These are phyloP conservation scores for Orthosia gracilis DNA, from an alignment of 2,888 invertebrate species.

Conservation along the genomic window DNA sequence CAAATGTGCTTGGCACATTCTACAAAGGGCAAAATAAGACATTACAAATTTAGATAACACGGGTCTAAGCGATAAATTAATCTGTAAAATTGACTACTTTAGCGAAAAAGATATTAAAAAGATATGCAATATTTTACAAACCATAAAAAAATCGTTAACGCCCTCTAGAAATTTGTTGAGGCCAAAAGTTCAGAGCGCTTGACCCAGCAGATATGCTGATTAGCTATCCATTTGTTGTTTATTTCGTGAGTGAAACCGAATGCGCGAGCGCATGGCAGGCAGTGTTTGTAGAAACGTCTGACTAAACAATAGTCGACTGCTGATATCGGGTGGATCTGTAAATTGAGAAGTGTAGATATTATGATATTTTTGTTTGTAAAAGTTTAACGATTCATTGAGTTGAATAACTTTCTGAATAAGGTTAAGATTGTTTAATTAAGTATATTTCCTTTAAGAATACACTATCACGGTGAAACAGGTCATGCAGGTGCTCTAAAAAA, in stretches of 20 bases:
- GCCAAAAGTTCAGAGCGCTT: slow-evolving; percentile 18
- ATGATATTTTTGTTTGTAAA: slow-evolving; percentile 5
- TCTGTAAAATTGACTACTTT: neutral
- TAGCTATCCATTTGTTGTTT: slow-evolving; percentile 33
- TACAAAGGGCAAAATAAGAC: neutral
- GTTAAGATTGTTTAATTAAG: no score
- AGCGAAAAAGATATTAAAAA: neutral
- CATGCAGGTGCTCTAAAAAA: no score
- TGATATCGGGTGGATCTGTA: slow-evolving; percentile 45
- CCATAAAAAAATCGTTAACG: slow-evolving; percentile 25
- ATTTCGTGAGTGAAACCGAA: slow-evolving; percentile 43
- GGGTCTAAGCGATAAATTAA: neutral
- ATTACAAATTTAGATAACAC: neutral
- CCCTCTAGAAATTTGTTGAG: neutral
- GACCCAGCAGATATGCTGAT: slow-evolving; percentile 18
- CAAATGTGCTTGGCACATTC: no score
- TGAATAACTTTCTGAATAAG: neutral
- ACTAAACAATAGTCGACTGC: slow-evolving; percentile 45
- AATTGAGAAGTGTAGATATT: slow-evolving; percentile 40
- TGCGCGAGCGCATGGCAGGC: slow-evolving; percentile 24
- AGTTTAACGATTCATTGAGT: slow-evolving; percentile 34
- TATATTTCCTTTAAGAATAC: no score
- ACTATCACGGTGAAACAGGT: no score
- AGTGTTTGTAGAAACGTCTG: slow-evolving; percentile 45
- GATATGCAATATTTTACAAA: slow-evolving; percentile 2